Evolutionary conservation across 2,113 vertebrate genomes (phyloP).

Genomic region (Pseudorasbora parva): DNA sequence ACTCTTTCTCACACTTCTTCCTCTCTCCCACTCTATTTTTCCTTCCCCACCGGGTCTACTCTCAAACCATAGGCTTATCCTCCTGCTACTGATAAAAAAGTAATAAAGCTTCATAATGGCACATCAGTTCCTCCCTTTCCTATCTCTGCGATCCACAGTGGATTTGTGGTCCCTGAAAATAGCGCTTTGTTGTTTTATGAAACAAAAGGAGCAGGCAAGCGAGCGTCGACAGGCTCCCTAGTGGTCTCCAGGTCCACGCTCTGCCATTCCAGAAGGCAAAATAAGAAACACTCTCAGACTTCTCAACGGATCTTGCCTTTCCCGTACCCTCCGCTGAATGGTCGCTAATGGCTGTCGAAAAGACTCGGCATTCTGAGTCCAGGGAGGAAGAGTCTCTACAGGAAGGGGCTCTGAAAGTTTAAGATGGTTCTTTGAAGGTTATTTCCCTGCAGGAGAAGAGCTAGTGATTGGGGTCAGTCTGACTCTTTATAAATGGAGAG

Average conservation of each 20-base stretch:
- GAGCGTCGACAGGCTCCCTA: slow-evolving; percentile 16
- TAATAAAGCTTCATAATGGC: slow-evolving; percentile 77
- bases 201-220: slow-evolving; percentile 63
- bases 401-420: slow-evolving; percentile 12
- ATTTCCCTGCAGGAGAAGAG: neutral
- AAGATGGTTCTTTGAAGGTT: slow-evolving; percentile 4
- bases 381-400: neutral
- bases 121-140: slow-evolving; percentile 68
- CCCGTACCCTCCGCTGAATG: neutral
- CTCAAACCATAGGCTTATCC: slow-evolving; percentile 60
- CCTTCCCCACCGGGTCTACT: slow-evolving; percentile 30
- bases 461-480: slow-evolving; percentile 12
- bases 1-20: slow-evolving; percentile 31
- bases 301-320: neutral
- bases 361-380: neutral
- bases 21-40: slow-evolving; percentile 46
- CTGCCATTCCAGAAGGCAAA: neutral
- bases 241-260: slow-evolving; percentile 14
- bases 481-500: neutral
- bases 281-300: slow-evolving; percentile 34
- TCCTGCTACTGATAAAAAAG: slow-evolving; percentile 77
- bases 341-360: slow-evolving; percentile 26
- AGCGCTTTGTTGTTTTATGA: slow-evolving; percentile 68
- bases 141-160: slow-evolving; percentile 62
- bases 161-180: slow-evolving; percentile 69